Evolutionary conservation across 2,113 vertebrate genomes (phyloP).

Genomic region (Hemiprocne comata): DNA sequence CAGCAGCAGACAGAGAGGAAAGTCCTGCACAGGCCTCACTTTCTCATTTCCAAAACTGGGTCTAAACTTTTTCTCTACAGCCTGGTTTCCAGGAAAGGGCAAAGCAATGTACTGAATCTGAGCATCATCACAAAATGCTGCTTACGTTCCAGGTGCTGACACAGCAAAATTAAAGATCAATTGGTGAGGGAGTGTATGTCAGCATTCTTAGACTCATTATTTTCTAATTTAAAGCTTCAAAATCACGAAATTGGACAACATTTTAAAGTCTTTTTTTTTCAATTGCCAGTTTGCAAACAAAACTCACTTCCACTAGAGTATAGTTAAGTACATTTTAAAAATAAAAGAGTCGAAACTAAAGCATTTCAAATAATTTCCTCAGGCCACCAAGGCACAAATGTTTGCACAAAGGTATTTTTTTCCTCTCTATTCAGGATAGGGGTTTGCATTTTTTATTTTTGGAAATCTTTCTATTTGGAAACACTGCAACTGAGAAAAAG

Average conservation of each 20-base stretch:
- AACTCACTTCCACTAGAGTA: neutral
- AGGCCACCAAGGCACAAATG: neutral
- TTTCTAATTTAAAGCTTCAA: slow-evolving; percentile 23
- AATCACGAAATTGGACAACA: neutral
- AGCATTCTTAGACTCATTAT: slow-evolving; percentile 2
- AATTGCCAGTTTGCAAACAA: neutral
- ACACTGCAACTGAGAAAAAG: neutral
- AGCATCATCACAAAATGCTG: neutral
- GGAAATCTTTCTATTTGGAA: neutral
- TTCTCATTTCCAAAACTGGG: neutral
- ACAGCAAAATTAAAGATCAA: neutral
- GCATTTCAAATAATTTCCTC: neutral
- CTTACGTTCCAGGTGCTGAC: neutral
- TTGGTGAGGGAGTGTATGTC: neutral
- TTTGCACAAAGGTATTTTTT: neutral
- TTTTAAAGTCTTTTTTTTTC: neutral
- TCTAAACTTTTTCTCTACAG: neutral
- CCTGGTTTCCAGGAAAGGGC: neutral
- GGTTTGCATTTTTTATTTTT: neutral
- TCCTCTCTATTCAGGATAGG: neutral
- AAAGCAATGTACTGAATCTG: neutral
- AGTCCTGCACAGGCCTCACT: neutral
- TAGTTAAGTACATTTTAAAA: neutral
- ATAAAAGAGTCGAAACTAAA: neutral
- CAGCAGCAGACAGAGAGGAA: neutral